Evolutionary conservation across 2,888 invertebrate genomes (phyloP).

Genomic region (Parapristionchus giblindavisi): DNA sequence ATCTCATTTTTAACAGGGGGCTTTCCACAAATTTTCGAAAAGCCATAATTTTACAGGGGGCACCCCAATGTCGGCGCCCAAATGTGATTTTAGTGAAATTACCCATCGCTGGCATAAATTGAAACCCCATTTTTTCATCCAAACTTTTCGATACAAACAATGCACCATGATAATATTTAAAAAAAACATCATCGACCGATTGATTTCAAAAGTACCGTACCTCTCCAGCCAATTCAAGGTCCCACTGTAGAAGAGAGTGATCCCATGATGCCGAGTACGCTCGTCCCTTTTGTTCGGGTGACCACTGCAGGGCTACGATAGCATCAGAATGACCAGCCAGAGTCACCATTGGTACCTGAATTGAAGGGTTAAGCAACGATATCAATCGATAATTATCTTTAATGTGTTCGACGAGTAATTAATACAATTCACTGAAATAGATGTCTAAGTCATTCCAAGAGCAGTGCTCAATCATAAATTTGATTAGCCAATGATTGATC

Average conservation of each 20-base stretch:
- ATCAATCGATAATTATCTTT: no score
- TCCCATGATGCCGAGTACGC: conserved; percentile 92
- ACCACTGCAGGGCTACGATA: conserved; percentile 83
- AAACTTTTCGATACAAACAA: not conserved
- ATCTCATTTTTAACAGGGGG: no score
- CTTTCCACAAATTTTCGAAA: no score
- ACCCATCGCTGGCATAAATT: not conserved
- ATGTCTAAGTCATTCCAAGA: no score
- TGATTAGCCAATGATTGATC: no score
- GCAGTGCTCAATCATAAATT: no score
- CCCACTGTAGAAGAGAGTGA: conserved; percentile 93
- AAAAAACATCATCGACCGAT: not conserved
- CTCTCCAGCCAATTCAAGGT: conserved; percentile 74
- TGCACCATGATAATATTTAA: not conserved
- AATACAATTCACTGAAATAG: no score
- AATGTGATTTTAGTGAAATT: not conserved
- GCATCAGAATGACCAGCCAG: conserved; percentile 91
- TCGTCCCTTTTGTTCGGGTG: conserved; percentile 75
- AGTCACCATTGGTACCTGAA: conserved; percentile 79
- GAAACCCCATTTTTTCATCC: not conserved
- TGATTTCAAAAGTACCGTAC: not conserved
- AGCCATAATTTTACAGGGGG: no score
- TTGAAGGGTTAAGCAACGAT: no score
- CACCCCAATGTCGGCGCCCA: no score
- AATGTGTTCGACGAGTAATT: no score